Evolutionary conservation across 1,140 invertebrate species (phyloP).

Genomic region (Polypedilum vanderplanki): DNA sequence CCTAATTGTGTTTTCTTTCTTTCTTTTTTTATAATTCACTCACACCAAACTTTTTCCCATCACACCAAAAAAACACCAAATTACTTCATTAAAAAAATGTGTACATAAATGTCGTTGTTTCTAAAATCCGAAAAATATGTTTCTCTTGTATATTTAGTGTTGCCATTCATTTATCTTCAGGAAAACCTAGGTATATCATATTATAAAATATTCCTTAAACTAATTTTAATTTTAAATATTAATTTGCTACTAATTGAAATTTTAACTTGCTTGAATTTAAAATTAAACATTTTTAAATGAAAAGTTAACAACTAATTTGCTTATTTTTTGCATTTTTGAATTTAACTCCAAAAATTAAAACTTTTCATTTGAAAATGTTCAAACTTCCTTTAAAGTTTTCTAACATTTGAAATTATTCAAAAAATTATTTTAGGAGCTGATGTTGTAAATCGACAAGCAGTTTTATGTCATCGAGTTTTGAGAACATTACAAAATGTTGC

Average conservation of each 20-base stretch:
- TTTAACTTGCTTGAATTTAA: neutral
- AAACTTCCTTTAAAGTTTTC: slow-evolving; percentile 10
- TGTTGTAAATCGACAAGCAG: slow-evolving; percentile 86
- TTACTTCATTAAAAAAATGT: slow-evolving; percentile 4
- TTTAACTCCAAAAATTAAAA: neutral
- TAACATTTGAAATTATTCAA: slow-evolving; percentile 29
- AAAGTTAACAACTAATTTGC: too few relatives aligned
- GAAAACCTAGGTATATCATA: slow-evolving; percentile 11
- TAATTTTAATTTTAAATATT: too few relatives aligned
- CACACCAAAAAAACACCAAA: neutral
- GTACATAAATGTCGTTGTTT: neutral
- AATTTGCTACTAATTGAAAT: neutral
- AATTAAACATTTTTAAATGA: slow-evolving; percentile 13
- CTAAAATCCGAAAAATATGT: neutral
- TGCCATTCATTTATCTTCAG: slow-evolving; percentile 2
- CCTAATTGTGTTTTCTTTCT: slow-evolving; percentile 6
- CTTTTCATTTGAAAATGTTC: slow-evolving; percentile 1
- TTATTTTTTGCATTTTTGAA: neutral
- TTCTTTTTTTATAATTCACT: slow-evolving; percentile 21
- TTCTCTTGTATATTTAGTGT: slow-evolving; percentile 1
- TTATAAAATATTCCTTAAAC: neutral
- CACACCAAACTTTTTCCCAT: neutral
- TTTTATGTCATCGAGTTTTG: slow-evolving; percentile 89
- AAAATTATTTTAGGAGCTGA: slow-evolving; percentile 59
- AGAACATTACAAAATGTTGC: slow-evolving; percentile 81